These are phyloP conservation scores for Odontocolon sp. DNA, from an alignment of 2,888 invertebrate genomes.

Conservation along the genomic window DNA sequence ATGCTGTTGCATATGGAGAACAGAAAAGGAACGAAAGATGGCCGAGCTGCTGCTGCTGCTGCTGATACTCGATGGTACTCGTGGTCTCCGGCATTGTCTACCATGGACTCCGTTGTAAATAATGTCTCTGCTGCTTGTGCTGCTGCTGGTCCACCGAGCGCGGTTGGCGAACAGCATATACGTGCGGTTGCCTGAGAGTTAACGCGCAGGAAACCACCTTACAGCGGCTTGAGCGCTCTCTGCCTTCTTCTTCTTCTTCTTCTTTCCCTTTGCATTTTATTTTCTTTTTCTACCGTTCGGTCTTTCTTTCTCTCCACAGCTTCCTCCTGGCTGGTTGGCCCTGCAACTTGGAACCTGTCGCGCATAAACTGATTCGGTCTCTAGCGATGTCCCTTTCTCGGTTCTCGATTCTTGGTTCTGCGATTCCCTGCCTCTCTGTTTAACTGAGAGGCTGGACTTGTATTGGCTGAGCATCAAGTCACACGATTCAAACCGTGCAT, in stretches of 20 bases:
- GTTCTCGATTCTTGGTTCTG: constrained; percentile 37
- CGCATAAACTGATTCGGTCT: constrained; percentile 77
- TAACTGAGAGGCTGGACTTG: not conserved
- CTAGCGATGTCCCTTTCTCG: constrained; percentile 62
- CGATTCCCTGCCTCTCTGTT: constrained; percentile 33
- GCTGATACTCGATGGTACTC: constrained; percentile 31
- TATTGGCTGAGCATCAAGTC: constrained; percentile 16
- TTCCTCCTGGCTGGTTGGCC: constrained; percentile 27
- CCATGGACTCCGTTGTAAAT: constrained; percentile 77
- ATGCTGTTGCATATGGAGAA: constrained; percentile 80
- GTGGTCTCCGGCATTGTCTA: constrained; percentile 74
- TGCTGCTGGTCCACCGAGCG: constrained; percentile 1
- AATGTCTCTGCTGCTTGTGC: constrained; percentile 71
- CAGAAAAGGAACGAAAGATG: constrained; percentile 79
- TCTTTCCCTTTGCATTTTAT: constrained; percentile 49
- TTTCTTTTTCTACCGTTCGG: constrained; percentile 59
- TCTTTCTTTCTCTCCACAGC: constrained; percentile 34
- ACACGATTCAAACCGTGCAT: not conserved
- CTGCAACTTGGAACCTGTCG: constrained; percentile 74
- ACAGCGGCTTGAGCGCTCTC: constrained; percentile 21
- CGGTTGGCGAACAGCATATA: constrained; percentile 26
- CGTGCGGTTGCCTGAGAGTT: constrained; percentile 13
- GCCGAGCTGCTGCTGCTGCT: constrained; percentile 58
- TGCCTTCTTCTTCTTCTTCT: constrained; percentile 23
- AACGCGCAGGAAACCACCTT: constrained; percentile 35